phyloP scores from a whole-genome alignment of 2,888 invertebrate species.

The Idaea biselata region DNA sequence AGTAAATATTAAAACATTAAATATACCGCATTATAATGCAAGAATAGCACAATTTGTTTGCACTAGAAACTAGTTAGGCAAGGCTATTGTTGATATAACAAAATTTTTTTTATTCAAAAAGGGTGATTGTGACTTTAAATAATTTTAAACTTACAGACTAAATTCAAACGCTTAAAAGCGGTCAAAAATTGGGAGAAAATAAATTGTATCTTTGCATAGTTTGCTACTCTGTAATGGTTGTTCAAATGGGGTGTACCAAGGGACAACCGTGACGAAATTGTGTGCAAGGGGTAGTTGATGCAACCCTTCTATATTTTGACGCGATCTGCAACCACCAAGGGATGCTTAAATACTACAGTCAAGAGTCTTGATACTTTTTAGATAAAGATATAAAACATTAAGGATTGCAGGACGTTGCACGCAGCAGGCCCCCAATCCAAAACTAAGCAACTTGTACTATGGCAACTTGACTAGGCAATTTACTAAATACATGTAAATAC shows the following conservation, averaged over 20 bases:
- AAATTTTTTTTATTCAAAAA: constrained; percentile 33
- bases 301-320: constrained; percentile 69
- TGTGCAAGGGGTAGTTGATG: constrained; percentile 61
- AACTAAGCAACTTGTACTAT: too few relatives aligned
- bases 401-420: too few relatives aligned
- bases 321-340: constrained; percentile 64
- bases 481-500: too few relatives aligned
- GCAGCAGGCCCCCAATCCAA: too few relatives aligned
- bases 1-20: constrained; percentile 31
- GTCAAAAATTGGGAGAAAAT: background rate
- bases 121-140: constrained; percentile 29
- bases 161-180: background rate
- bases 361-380: constrained; percentile 40
- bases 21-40: constrained; percentile 38
- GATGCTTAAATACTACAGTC: constrained; percentile 37
- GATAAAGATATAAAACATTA: background rate
- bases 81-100: constrained; percentile 66
- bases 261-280: constrained; percentile 70
- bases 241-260: constrained; percentile 30
- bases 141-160: constrained; percentile 10
- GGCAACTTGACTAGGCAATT: too few relatives aligned
- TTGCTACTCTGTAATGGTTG: background rate
- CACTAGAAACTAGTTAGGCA: constrained; percentile 71
- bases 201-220: background rate
- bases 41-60: constrained; percentile 74